These are phyloP conservation scores for Apodemia zela DNA, from an alignment of 2,888 invertebrate genomes.

Conservation along the genomic window DNA sequence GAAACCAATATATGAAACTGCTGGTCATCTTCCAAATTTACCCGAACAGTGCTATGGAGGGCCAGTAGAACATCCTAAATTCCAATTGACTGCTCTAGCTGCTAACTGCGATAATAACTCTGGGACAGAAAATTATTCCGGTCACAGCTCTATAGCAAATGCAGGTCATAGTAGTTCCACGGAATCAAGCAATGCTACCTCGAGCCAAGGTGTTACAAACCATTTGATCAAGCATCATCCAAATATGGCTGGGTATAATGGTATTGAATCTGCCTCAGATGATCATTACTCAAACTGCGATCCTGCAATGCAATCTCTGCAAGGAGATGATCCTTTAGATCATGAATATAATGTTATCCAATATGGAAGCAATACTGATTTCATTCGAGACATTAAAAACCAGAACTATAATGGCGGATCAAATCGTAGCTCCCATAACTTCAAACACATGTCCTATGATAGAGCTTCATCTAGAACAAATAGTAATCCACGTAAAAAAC, in stretches of 20 bases:
- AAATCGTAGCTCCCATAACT: slow-evolving; percentile 73
- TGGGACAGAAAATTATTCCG: slow-evolving; percentile 82
- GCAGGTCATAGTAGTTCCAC: slow-evolving; percentile 77
- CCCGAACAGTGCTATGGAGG: slow-evolving; percentile 67
- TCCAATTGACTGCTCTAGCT: slow-evolving; percentile 77
- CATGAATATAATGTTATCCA: slow-evolving; percentile 78
- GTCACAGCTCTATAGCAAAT: slow-evolving; percentile 80
- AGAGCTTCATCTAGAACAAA: slow-evolving; percentile 74
- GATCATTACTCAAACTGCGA: slow-evolving; percentile 78
- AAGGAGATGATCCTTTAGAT: slow-evolving; percentile 72
- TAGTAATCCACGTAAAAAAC: slow-evolving; percentile 75
- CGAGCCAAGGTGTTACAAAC: slow-evolving; percentile 74
- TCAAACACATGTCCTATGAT: slow-evolving; percentile 77
- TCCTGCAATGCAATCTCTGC: slow-evolving; percentile 71
- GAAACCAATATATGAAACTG: slow-evolving; percentile 86
- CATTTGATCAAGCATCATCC: slow-evolving; percentile 76
- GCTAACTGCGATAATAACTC: slow-evolving; percentile 82
- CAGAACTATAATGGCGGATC: slow-evolving; percentile 78
- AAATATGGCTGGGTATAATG: slow-evolving; percentile 65
- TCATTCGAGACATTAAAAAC: slow-evolving; percentile 73
- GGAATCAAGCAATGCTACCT: slow-evolving; percentile 74
- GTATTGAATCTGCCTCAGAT: slow-evolving; percentile 73
- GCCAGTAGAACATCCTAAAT: slow-evolving; percentile 69
- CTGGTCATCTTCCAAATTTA: slow-evolving; percentile 62
- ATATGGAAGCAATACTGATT: slow-evolving; percentile 73